These are phyloP conservation scores for Oceanodroma leucorhoa DNA, from an alignment of 2,797 vertebrate genomes.

Conservation along the genomic window DNA sequence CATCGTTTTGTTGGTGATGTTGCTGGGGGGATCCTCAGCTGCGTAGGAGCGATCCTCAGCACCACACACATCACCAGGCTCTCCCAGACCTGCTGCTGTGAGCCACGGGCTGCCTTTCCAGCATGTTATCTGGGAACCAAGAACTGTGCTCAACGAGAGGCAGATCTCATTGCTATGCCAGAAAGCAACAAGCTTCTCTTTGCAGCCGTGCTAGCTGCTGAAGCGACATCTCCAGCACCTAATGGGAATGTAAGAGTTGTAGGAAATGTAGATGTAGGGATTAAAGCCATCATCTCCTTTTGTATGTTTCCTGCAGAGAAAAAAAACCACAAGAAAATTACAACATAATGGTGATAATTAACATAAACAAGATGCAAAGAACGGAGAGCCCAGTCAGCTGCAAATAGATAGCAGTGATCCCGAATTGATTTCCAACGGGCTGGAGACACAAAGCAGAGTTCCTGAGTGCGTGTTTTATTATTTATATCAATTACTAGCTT, in stretches of 20 bases:
- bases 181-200: background rate
- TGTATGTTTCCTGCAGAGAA: background rate
- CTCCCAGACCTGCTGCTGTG: background rate
- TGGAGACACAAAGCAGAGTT: background rate
- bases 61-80: background rate
- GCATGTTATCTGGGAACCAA: background rate
- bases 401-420: background rate
- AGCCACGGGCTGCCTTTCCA: background rate
- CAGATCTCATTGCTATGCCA: rapidly evolving
- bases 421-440: background rate
- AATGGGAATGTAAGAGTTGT: background rate
- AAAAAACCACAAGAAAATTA: background rate
- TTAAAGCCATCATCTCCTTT: background rate
- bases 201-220: background rate
- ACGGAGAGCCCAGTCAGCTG: background rate
- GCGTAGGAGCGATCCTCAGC: rapidly evolving
- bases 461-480: background rate
- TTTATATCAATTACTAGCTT: background rate
- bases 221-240: background rate
- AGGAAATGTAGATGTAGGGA: background rate
- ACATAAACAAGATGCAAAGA: background rate
- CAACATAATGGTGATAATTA: background rate
- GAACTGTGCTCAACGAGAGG: background rate
- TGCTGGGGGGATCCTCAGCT: background rate
- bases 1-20: rapidly evolving